Evolutionary conservation across 2,888 invertebrate genomes (phyloP), one percentile per base, ranked within the genome.

Genomic region (Spicauda simplicius): DNA sequence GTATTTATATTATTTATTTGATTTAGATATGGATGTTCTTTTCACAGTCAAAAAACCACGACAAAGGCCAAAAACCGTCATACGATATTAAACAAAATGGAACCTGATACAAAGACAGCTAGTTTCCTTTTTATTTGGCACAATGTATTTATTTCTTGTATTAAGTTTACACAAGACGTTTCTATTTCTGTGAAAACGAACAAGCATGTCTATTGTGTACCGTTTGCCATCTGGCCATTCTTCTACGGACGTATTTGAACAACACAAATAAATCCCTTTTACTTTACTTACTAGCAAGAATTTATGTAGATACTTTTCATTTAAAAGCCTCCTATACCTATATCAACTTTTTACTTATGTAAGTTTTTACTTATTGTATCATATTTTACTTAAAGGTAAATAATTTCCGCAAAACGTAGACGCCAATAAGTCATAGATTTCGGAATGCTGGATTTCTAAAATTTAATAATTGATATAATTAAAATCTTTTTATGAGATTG

Each of bases 181-280:
- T 60, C 55, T 56, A 54, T 59, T 50, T 61, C 66, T 66, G 60
- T 33, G 33, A 66, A 66, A 66, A 60, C 60, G 60, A 61, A 60
- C 66, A 60, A 48, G 55, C 54, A 48, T 66, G 54, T 60, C 55
- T 48, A 60, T 60, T 66, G 65, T 66, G 65, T 66, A 59, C 66
- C 66, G 60, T 60, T 66, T 66, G 66, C 60, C 60, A 66, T 66
- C 60, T 66, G 60, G 60, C 66, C 59, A 66, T 60, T 66, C 65
- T 66, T 45, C 33, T 58, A 41, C 54, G 48, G 59, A 66, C 54
- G 48, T 66, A 53, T 66, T 60, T 66, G 66, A 66, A 60, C 66
- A 66, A 50, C 60, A 18, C 33, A 63, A 55, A 66, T 5, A 33
- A 19, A 55, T 60, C 16, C 30, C 18, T 41, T 61, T 37, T 61